Evolutionary conservation across 2,113 vertebrate genomes (phyloP), one percentile per base, ranked within the genome.

Genomic region (Ceyx margarethae): DNA sequence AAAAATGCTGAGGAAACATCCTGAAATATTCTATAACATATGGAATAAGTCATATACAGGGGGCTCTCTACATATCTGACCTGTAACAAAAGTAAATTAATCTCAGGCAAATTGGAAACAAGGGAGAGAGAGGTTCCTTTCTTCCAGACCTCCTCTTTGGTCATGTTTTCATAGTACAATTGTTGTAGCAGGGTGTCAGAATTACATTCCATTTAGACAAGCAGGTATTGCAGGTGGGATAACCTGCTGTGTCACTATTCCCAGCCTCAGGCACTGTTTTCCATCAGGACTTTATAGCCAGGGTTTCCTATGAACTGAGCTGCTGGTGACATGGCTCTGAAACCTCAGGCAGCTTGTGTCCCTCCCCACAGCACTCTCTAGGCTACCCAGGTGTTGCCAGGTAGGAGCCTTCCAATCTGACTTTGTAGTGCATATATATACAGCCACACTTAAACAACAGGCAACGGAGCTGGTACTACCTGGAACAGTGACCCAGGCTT

Each of bases 361-460:
- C 5, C 10, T 42, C 15, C 86, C 33, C 3, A 1, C 51, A 6
- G 31, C 66, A 2, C 17, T 4, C 51, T 29, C 56, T 42, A 4
- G 3, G 0, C 10, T 10, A 9, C 21, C 22, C 19, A 15, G 8
- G 4, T 1, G 2, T 15, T 8, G 29, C 33, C 1, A 9, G 50
- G 15, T 60, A 35, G 35, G 21, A 51, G 57, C 16, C 29, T 79
- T 60, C 66, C 10, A 19, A 40, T n/a, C 50, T n/a, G 43, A 14
- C 53, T 35, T 53, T 0, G 1, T 8, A 29, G 25, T 2, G 0
- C 33, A 56, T n/a, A 42, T 25, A 7, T 1, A 0, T 31, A 11
- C 33, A n/a, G 31, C 8, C 16, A 37, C 11, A 35, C 58, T 57
- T 5, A 9, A 28, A 21, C 15, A 80, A 15, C 3, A 45, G 65